Base-by-base conservation (phyloP, 2,888 invertebrate genomes). In the Agonopterix heracliana region DNA sequence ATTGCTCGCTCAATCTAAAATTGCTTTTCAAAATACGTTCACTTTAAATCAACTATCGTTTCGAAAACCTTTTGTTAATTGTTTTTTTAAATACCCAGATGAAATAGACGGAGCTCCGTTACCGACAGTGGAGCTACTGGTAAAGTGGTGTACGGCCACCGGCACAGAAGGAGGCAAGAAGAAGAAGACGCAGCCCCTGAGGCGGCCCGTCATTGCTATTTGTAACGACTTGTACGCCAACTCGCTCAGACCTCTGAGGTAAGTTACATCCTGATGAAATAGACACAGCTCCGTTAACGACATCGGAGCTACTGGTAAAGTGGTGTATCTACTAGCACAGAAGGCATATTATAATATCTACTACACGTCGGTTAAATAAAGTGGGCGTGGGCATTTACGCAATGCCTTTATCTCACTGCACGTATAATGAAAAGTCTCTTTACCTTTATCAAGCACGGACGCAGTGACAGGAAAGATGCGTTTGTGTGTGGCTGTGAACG, bases 101-200 rank as follows among this genome's bases (percentile, higher is more conserved):
- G 99, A 99, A 89, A 98, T 99, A 56, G 99, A 99, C 81, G 99
- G 99, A 2, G 98, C 99, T 0, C 98, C 98, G 0, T 81, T 92
- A 5, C 91, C 95, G 1, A 95, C 98, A 0, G 96, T 98, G 40
- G 97, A 98, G 55, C 90, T 95, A 54, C 78, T 98, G 10, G 91
- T 98, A 0, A 94, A 94, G 64, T 94, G 96, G 81, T 91, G 96
- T 36, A 91, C 90, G 3, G 94, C 94, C 11, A 90, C 81, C 1
- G 71, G 70, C 0, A 78, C 73, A 65, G 79, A 57, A 3, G n/a
- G 34, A 3, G 85, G 83, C 54, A 89, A 88, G 55, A 92, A 90
- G 68, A 87, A 79, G 34, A 89, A 87, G 49, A 77, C 87, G 3
- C 89, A 90, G 44, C 82, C 94, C 1, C 81, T 98, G 47, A 91